phyloP scores from a whole-genome alignment of 2,888 invertebrate genomes.

The Lasioglossum vierecki region DNA sequence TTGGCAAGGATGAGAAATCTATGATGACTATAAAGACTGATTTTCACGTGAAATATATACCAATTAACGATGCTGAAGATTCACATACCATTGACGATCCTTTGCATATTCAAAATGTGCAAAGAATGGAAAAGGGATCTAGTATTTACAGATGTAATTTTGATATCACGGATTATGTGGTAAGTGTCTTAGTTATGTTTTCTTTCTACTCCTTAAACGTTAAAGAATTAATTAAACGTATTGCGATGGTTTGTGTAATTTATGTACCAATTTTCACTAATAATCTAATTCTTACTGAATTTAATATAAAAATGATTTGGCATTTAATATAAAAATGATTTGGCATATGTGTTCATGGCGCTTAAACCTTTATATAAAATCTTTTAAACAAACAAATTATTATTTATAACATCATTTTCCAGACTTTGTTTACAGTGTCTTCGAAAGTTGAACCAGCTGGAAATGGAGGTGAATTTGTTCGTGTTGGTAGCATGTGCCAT shows the following conservation, averaged over 20 bases:
- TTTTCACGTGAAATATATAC: conserved; percentile 87
- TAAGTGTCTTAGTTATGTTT: conserved; percentile 77
- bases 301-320: conserved; percentile 23
- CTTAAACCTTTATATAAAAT: conserved; percentile 29
- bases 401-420: conserved; percentile 75
- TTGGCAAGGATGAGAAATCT: conserved; percentile 81
- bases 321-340: conserved; percentile 22
- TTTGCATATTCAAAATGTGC: conserved; percentile 84
- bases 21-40: conserved; percentile 86
- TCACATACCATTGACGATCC: conserved; percentile 79
- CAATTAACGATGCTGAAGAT: conserved; percentile 78
- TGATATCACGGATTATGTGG: conserved; percentile 92
- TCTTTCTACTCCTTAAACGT: conserved; percentile 20
- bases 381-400: conserved; percentile 43
- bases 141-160: conserved; percentile 87
- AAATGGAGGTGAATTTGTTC: conserved; percentile 90
- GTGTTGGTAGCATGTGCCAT: conserved; percentile 95
- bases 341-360: conserved; percentile 21
- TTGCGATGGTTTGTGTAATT: not conserved
- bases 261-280: conserved; percentile 5
- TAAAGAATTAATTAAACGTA: conserved; percentile 9
- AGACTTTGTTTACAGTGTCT: conserved; percentile 93
- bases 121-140: conserved; percentile 81
- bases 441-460: conserved; percentile 92
- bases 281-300: conserved; percentile 22